Percentiles rank a stretch among this genome's conserved stretches.
phyloP scores from a whole-genome alignment of 2,797 vertebrate genomes.

The Lutjanus argentimaculatus region DNA sequence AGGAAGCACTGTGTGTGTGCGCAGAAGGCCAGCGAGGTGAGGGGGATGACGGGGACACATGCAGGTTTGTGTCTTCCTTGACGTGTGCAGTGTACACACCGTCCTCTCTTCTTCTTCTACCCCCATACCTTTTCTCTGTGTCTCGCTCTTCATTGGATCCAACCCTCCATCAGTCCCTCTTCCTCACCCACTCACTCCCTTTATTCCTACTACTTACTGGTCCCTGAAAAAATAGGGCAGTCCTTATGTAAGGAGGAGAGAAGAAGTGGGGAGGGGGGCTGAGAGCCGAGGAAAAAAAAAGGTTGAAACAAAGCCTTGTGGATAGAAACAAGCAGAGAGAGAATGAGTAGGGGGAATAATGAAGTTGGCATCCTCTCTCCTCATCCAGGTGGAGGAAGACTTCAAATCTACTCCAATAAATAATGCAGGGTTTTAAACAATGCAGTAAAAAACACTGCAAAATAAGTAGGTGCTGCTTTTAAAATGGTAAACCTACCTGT shows the following conservation, averaged over 20 bases:
- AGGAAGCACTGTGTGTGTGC: slow-evolving; percentile 62
- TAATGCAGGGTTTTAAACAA: neutral
- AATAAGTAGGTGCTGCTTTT: neutral
- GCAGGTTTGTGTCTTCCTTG: slow-evolving; percentile 71
- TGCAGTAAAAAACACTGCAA: slow-evolving; percentile 6
- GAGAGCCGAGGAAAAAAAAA: slow-evolving; percentile 48
- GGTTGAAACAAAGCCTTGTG: slow-evolving; percentile 65
- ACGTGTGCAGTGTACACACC: slow-evolving; percentile 67
- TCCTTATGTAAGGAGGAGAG: slow-evolving; percentile 82
- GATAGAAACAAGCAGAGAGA: slow-evolving; percentile 62
- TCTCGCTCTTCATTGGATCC: slow-evolving; percentile 57
- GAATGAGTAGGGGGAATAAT: slow-evolving; percentile 67
- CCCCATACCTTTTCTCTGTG: slow-evolving; percentile 42
- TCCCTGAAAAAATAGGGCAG: slow-evolving; percentile 83
- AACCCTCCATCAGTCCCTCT: slow-evolving; percentile 65
- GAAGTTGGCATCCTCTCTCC: slow-evolving; percentile 40
- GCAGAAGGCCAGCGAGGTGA: slow-evolving; percentile 57
- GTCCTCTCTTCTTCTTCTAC: slow-evolving; percentile 55
- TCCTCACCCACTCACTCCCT: slow-evolving; percentile 77
- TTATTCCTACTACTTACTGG: slow-evolving; percentile 79
- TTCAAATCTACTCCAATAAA: slow-evolving; percentile 23
- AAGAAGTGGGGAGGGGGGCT: slow-evolving; percentile 64
- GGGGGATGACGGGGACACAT: slow-evolving; percentile 66
- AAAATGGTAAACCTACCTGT: neutral
- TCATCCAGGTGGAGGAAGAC: slow-evolving; percentile 38